These are phyloP conservation scores for Anastrepha ludens DNA, from an alignment of 1,140 invertebrate species.

Conservation along the genomic window DNA sequence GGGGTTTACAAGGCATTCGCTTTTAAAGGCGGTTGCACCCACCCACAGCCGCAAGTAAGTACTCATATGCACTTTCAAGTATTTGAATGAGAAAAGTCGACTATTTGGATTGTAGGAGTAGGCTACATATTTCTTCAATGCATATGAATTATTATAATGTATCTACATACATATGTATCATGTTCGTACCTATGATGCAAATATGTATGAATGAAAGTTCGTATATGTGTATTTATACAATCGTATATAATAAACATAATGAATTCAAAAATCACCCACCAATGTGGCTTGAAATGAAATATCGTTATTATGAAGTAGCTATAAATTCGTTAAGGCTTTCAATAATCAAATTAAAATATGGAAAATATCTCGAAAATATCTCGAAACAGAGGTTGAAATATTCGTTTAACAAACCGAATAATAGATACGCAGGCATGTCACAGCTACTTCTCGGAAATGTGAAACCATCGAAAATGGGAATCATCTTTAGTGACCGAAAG, in stretches of 20 bases:
- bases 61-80: conserved; percentile 29
- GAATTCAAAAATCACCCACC: neutral
- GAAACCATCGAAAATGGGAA: too few species aligned
- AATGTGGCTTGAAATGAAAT: neutral
- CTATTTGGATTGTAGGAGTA: neutral
- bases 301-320: neutral
- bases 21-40: conserved; percentile 50
- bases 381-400: too few species aligned
- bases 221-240: neutral
- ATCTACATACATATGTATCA: neutral
- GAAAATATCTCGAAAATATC: too few species aligned
- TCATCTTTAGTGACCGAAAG: too few species aligned
- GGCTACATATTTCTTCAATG: neutral
- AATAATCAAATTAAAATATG: too few species aligned
- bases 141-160: neutral
- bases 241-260: neutral
- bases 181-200: too few species aligned
- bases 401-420: too few species aligned
- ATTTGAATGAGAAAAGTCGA: conserved; percentile 36
- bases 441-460: too few species aligned
- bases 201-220: too few species aligned
- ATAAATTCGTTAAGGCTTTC: neutral
- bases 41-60: conserved; percentile 40
- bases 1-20: conserved; percentile 30
- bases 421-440: too few species aligned